Conservation (phyloP, 2,888 invertebrate species). For the Pollenia angustigena region DNA sequence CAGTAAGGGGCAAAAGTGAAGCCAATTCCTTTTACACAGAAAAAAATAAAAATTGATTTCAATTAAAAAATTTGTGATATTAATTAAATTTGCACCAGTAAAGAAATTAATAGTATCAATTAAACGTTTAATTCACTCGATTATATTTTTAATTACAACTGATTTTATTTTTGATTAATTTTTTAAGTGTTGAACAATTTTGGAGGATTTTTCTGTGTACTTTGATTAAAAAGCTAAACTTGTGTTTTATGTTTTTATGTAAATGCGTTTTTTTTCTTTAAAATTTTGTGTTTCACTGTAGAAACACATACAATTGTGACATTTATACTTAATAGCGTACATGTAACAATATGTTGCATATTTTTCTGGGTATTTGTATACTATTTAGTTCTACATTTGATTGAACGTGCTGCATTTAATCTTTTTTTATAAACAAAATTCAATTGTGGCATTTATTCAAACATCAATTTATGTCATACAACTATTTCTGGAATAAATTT, state of each 20-base stretch:
- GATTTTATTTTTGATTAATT: no score
- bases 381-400: not conserved
- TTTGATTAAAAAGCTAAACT: no score
- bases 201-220: no score
- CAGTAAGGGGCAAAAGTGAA: constrained; percentile 1
- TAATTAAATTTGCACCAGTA: no score
- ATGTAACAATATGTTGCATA: constrained; percentile 13
- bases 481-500: constrained; percentile 60
- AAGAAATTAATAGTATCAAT: no score
- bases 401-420: constrained; percentile 36
- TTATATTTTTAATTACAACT: no score
- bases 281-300: constrained; percentile 21
- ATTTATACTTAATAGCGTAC: not conserved
- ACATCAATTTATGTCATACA: constrained; percentile 62
- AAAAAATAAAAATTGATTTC: no score
- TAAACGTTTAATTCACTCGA: no score
- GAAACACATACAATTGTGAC: not conserved
- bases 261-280: not conserved
- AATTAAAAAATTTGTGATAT: no score
- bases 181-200: no score
- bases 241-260: not conserved
- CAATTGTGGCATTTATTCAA: constrained; percentile 62
- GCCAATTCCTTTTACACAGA: no score
- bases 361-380: not conserved
- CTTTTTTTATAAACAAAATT: constrained; percentile 50